A percentile compares a stretch with the other conserved stretches of the same genome.
phyloP scores from a whole-genome alignment of 2,113 vertebrate genomes.

The Alectura lathami region DNA sequence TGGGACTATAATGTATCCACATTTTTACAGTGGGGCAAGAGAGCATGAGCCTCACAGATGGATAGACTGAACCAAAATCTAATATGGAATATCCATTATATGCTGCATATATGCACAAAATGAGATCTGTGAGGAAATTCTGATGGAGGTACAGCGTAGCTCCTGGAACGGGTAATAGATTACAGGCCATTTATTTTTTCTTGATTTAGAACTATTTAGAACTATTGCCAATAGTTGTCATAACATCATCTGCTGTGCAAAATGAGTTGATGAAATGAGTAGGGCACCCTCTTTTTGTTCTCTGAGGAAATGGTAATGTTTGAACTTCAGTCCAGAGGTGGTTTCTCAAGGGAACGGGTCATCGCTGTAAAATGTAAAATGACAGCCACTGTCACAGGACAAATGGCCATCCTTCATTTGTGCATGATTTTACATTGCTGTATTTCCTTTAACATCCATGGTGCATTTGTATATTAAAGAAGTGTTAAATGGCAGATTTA shows the following conservation, averaged over 20 bases:
- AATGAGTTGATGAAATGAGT: not conserved
- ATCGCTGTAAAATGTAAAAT: not conserved
- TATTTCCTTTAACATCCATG: not conserved
- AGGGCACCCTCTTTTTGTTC: not conserved
- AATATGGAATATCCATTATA: conserved; percentile 39
- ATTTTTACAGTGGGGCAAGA: not conserved
- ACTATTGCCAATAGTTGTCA: not conserved
- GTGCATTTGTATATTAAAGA: not conserved
- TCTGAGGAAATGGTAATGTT: not conserved
- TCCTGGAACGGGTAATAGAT: not conserved
- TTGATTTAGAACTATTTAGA: not conserved
- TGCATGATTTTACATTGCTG: not conserved
- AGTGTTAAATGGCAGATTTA: not conserved
- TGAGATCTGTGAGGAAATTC: conserved; percentile 14
- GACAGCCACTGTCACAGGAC: not conserved
- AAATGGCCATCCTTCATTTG: not conserved
- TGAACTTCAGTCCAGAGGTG: not conserved
- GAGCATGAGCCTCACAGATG: not conserved
- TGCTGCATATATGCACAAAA: not conserved
- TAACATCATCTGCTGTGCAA: not conserved
- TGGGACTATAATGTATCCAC: not conserved
- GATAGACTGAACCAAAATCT: conserved; percentile 48
- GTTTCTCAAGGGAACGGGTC: not conserved
- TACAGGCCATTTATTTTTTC: not conserved
- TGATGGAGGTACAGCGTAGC: not conserved